Percentiles rank a stretch among this genome's conserved stretches.
These are phyloP conservation scores for Tetragonisca angustula DNA, from an alignment of 2,888 invertebrate genomes.

Conservation along the genomic window DNA sequence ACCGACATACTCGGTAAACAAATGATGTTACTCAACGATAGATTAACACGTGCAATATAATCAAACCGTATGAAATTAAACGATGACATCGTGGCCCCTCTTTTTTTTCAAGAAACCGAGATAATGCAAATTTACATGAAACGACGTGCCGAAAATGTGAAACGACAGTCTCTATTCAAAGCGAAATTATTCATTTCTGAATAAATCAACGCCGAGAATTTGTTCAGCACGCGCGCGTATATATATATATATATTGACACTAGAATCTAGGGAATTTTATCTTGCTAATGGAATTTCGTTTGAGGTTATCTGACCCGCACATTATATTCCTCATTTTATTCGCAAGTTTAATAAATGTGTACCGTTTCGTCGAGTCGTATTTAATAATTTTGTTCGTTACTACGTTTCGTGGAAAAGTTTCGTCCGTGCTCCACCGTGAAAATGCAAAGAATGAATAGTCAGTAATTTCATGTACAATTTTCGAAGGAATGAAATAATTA, in stretches of 20 bases:
- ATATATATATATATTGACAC: too few species aligned
- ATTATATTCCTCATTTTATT: not conserved
- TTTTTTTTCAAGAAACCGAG: too few species aligned
- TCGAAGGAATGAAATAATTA: not conserved
- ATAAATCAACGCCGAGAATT: not conserved
- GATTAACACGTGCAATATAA: too few species aligned
- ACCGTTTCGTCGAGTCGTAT: not conserved
- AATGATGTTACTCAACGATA: too few species aligned
- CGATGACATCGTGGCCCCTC: too few species aligned
- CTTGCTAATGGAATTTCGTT: not conserved
- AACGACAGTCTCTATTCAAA: not conserved
- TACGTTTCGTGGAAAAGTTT: not conserved
- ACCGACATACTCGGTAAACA: too few species aligned
- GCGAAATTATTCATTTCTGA: not conserved
- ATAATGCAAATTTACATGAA: too few species aligned
- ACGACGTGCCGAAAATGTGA: not conserved
- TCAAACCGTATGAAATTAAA: too few species aligned
- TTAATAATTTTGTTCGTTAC: not conserved
- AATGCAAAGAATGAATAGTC: conserved; percentile 1
- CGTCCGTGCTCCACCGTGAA: not conserved
- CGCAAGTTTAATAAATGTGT: not conserved
- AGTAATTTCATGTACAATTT: not conserved
- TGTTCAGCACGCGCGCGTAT: too few species aligned
- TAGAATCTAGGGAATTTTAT: too few species aligned
- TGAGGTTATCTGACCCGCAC: not conserved